These are phyloP conservation scores for Turritopsis dohrnii DNA, from an alignment of 30 jellyfish, hydroid and myxozoan genomes.

Conservation along the genomic window DNA sequence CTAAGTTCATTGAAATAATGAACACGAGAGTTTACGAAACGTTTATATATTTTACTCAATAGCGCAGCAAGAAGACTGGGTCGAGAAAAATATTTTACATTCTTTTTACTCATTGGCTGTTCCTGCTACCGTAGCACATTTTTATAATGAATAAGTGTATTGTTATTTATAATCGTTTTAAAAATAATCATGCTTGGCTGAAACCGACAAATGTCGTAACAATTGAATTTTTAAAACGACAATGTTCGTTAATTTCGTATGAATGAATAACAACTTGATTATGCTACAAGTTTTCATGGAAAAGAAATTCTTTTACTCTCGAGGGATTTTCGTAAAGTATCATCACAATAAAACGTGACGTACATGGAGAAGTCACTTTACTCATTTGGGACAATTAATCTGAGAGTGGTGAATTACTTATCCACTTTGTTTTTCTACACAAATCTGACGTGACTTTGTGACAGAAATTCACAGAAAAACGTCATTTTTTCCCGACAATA, in stretches of 20 bases:
- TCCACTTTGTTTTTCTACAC: not conserved
- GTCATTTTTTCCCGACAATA: not conserved
- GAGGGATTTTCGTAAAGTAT: not conserved
- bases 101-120: conserved; percentile 17
- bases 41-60: not conserved
- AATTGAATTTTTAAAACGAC: not conserved
- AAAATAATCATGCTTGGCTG: not conserved
- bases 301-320: not conserved
- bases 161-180: conserved; percentile 9
- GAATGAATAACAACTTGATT: not conserved
- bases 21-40: not conserved
- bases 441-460: not conserved
- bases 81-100: conserved; percentile 1
- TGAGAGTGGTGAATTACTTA: no score
- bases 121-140: conserved; percentile 16
- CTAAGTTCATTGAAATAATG: not conserved
- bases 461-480: no score
- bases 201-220: not conserved
- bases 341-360: not conserved
- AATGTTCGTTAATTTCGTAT: not conserved
- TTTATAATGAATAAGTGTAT: not conserved
- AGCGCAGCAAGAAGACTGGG: conserved; percentile 4
- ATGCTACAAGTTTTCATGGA: not conserved
- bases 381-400: not conserved
- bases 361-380: not conserved